These are phyloP conservation scores for Tyrannus savana DNA, from an alignment of 2,113 vertebrate species.

Conservation along the genomic window DNA sequence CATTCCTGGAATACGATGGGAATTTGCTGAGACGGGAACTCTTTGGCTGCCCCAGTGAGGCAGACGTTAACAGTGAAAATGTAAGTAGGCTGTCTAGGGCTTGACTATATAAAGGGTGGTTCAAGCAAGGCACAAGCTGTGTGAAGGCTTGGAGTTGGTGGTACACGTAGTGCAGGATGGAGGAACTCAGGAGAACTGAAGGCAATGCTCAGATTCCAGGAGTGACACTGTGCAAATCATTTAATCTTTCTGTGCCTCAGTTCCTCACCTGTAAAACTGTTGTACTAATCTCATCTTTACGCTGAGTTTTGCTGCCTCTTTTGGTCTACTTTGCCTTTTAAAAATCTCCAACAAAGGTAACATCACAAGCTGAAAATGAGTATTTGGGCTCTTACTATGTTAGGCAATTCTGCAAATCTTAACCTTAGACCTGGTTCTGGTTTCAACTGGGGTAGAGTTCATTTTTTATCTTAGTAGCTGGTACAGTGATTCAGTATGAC, in stretches of 20 bases:
- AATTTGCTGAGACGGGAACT: slow-evolving; percentile 93
- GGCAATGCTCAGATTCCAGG: background rate
- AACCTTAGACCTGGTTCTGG: background rate
- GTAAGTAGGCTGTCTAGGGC: slow-evolving; percentile 74
- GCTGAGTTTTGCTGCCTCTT: background rate
- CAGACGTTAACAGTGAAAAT: slow-evolving; percentile 93
- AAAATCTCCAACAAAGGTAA: background rate
- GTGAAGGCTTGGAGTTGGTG: background rate
- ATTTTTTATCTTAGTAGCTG: background rate
- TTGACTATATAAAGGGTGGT: background rate
- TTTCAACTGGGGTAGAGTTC: background rate
- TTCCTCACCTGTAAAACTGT: background rate
- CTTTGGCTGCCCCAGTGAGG: slow-evolving; percentile 94
- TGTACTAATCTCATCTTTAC: background rate
- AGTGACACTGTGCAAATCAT: background rate
- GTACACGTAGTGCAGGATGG: fast-evolving
- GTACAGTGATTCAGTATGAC: background rate
- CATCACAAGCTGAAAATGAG: background rate
- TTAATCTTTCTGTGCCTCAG: background rate
- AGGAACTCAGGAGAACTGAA: background rate
- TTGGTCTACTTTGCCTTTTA: background rate
- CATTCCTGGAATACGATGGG: slow-evolving; percentile 96
- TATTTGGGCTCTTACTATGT: background rate
- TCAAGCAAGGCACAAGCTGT: background rate
- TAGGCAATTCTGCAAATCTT: background rate